Evolutionary conservation across 2,113 vertebrate genomes (phyloP).

Genomic region (Cyprichromis sp.): DNA sequence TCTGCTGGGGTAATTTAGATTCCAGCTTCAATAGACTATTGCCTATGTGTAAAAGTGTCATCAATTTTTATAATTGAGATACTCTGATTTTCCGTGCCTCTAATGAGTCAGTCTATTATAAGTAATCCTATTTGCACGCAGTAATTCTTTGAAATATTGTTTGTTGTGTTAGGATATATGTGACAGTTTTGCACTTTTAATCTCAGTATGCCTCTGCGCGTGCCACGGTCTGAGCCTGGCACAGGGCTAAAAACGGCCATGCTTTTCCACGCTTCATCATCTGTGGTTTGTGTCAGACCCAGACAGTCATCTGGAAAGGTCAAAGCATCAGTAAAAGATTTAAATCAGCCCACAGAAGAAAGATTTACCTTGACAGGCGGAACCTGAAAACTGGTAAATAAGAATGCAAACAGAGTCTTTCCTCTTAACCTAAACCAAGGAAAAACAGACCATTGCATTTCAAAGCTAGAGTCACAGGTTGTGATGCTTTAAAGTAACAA

Average conservation of each 20-base stretch:
- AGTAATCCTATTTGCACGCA: background rate
- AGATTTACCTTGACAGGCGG: conserved; percentile 68
- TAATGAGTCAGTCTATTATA: background rate
- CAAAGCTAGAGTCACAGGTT: background rate
- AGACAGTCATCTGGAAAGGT: conserved; percentile 71
- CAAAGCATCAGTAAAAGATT: conserved; percentile 66
- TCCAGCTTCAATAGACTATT: background rate
- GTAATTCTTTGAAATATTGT: background rate
- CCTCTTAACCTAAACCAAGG: conserved; percentile 18
- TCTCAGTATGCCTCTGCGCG: background rate
- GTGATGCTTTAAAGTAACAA: background rate
- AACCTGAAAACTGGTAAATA: conserved; percentile 59
- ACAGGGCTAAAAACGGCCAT: conserved; percentile 50
- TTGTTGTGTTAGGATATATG: background rate
- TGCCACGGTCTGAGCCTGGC: background rate
- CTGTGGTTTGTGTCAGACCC: conserved; percentile 58
- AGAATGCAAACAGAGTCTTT: conserved; percentile 36
- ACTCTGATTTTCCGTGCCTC: background rate
- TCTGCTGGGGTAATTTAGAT: background rate
- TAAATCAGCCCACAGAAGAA: conserved; percentile 60
- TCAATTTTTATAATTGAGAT: background rate
- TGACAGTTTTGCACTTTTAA: background rate
- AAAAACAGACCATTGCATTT: conserved; percentile 7
- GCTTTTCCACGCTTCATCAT: conserved; percentile 54
- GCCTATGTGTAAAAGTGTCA: background rate